Percentiles rank a stretch among this genome's conserved stretches.
Evolutionary conservation across 2,888 invertebrate species (phyloP).

Genomic region (Cerastis leucographa): DNA sequence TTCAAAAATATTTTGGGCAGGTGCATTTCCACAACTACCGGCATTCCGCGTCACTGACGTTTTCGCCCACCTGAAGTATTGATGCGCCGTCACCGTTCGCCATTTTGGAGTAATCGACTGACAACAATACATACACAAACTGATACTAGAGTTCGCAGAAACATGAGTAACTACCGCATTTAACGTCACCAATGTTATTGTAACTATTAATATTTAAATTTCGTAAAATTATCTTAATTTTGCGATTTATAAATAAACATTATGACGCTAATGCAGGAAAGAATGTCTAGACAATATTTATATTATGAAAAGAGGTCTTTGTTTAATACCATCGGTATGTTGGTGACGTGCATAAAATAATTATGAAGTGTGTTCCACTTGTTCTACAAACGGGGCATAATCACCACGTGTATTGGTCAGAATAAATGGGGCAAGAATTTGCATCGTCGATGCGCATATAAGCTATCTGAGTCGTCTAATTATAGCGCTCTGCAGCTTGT

Average conservation of each 20-base stretch:
- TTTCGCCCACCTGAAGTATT: constrained; percentile 16
- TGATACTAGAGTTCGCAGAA: constrained; percentile 23
- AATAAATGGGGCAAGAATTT: constrained; percentile 83
- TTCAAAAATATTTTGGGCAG: constrained; percentile 33
- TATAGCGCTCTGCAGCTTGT: constrained; percentile 78
- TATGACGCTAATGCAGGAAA: constrained; percentile 37
- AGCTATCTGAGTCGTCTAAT: constrained; percentile 83
- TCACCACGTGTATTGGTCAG: constrained; percentile 67
- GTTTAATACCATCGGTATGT: constrained; percentile 47
- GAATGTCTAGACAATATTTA: constrained; percentile 39
- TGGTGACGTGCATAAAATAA: constrained; percentile 57
- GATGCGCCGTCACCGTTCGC: constrained; percentile 17
- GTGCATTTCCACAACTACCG: constrained; percentile 3
- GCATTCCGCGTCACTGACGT: background rate
- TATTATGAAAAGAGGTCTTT: constrained; percentile 42
- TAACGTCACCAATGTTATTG: constrained; percentile 43
- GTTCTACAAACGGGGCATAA: constrained; percentile 65
- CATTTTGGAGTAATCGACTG: background rate
- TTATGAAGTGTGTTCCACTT: constrained; percentile 59
- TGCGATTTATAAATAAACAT: constrained; percentile 43
- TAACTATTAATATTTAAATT: constrained; percentile 40
- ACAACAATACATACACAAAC: constrained; percentile 18
- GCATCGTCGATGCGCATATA: constrained; percentile 80
- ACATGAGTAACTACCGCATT: constrained; percentile 11
- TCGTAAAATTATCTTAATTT: constrained; percentile 32